Evolutionary conservation across 2,888 invertebrate species (phyloP), one percentile per base, ranked within the genome.

Genomic region (Heliconius aoede): DNA sequence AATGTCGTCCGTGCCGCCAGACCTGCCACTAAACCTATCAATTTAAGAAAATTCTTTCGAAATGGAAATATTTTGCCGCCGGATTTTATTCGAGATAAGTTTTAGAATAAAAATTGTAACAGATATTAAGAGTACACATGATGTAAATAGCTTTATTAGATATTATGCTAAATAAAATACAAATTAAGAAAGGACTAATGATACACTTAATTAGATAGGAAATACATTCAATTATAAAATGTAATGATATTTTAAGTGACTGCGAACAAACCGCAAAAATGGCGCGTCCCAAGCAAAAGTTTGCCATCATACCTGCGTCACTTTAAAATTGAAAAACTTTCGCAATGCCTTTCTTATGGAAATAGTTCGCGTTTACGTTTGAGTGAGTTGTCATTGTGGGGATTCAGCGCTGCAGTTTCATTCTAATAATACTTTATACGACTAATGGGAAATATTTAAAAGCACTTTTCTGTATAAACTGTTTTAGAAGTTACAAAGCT

Each of bases 271-370:
- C 80, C 76, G 73, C 80, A 77, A 76, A 74, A 80, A 79, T 81
- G 77, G 84, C 89, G 87, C 87, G 89, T 89, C 89, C 86, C 88
- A 88, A 90, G 91, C 89, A 89, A 89, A 92, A 92, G 88, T 93
- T 93, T 89, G 87, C 86, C 90, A 91, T 93, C 93, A 93, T 93
- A 93, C 93, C 93, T 93, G 93, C 92, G 92, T 93, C 93, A 92
- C 92, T 93, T 92, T 92, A 93, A 94, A 93, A 94, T 94, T 94
- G 94, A 93, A 94, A 94, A 94, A 93, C 92, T 94, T 94, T 93
- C 81, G 90, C 92, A 90, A 93, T 93, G 93, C 92, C 90, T 93
- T 92, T 91, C 92, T 91, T 91, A 93, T 92, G 92, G 91, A 93
- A 93, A 92, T 93, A 92, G 92, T 92, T 93, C 86, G 87, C 91